Evolutionary conservation across 1,140 invertebrate genomes (phyloP), one percentile per base, ranked within the genome.

Genomic region (Matsumurasca onukii): DNA sequence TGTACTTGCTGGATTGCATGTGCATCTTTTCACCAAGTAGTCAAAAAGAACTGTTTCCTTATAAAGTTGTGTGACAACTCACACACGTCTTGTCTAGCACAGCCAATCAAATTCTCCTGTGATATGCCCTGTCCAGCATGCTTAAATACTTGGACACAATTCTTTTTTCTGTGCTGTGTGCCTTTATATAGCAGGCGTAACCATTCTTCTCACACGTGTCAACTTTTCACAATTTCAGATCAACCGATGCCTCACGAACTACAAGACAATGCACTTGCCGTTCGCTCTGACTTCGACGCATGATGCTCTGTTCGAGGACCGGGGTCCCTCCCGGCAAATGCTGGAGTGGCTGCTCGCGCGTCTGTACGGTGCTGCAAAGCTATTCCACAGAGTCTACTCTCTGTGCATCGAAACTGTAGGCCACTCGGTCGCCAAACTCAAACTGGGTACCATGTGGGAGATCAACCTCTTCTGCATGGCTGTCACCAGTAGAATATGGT

Each of bases 311-410:
- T 5, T 13, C 25, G 55, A 59, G 13, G 25, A 59, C 25, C 12
- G 24, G 5, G 55, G 55, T 9, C 55, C 55, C 13, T 3, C 24
- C 5, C 22, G 55, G 3, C 55, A 59, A 27, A 59, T 59, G 55
- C 5, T 59, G 55, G 55, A 59, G 55, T 59, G 55, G 55, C 9
- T n/a, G 2, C 24, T 59, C 13, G 25, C 30, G 2, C 2, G 55
- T 12, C 9, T 59, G 25, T 27, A 22, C 22, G 24, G 55, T 27
- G 55, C 30, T 9, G 55, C 55, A 27, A 22, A 59, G 25, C 25
- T 59, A 3, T 59, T 59, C 25, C 15, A 59, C 55, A 59, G 55
- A 59, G 55, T 59, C 24, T 59, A 59, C 55, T 59, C 25, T 13
- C 55, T 59, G 15, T 59, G 55, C n/a, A 25, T 24, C 2, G 15